A percentile compares a stretch with the other conserved stretches of the same genome.
Evolutionary conservation across 2,888 invertebrate genomes (phyloP).

Genomic region (Melanostoma mellinum): DNA sequence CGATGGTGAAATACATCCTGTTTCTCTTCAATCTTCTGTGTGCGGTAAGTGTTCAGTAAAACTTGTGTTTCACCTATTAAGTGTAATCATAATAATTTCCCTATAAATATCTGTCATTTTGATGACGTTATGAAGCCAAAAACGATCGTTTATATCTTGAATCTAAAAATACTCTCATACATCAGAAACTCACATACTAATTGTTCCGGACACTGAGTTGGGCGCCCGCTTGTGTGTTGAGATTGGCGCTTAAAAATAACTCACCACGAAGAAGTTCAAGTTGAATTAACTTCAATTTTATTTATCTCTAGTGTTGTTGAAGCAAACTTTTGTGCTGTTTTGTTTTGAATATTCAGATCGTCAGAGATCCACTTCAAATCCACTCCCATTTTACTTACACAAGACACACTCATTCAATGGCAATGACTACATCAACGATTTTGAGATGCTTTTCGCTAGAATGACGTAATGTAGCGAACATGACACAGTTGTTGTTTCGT

Average conservation of each 20-base stretch:
- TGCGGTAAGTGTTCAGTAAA: conserved; percentile 86
- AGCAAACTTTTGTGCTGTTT: conserved; percentile 25
- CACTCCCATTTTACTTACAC: conserved; percentile 1
- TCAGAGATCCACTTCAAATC: background rate
- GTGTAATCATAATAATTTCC: background rate
- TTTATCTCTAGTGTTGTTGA: conserved; percentile 25
- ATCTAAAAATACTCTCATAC: conserved; percentile 41
- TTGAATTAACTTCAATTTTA: conserved; percentile 38
- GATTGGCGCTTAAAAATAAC: conserved; percentile 56
- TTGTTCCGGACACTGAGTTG: background rate
- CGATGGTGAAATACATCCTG: conserved; percentile 91
- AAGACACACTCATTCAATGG: conserved; percentile 34
- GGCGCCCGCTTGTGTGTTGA: conserved; percentile 2
- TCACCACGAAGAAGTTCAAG: conserved; percentile 12
- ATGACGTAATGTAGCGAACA: conserved; percentile 65
- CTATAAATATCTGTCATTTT: background rate
- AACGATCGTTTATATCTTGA: conserved; percentile 51
- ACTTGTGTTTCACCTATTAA: background rate
- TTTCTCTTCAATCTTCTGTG: conserved; percentile 91
- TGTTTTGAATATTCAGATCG: conserved; percentile 8
- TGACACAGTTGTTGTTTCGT: conserved; percentile 61
- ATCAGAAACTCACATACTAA: background rate
- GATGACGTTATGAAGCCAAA: conserved; percentile 26
- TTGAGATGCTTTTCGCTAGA: conserved; percentile 21
- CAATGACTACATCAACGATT: conserved; percentile 62